Base-by-base conservation (phyloP, 2,113 vertebrate genomes). In the Spheniscus mendiculus region DNA sequence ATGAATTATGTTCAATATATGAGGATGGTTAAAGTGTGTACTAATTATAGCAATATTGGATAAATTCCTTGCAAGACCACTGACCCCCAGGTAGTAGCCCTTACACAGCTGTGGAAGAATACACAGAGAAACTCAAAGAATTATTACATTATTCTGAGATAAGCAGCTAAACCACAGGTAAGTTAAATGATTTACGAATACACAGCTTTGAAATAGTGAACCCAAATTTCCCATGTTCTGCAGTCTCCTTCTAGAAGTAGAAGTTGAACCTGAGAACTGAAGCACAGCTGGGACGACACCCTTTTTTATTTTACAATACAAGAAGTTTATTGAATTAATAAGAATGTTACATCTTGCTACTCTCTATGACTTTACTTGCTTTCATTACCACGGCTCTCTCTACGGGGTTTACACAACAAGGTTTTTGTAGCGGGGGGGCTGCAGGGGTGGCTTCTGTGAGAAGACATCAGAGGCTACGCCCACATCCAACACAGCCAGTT, bases 401-500 rank as follows among this genome's bases (percentile, higher is more conserved):
- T 47, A 3, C 14, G 40, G 40, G 30, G 14, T 62, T 83, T 52
- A 52, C 1, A 1, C 38, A 32, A 59, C 38, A 67, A 34, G 15
- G 32, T 34, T 83, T 83, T 63, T n/a, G 44, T 58, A 63, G 36
- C 0, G 0, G 9, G 9, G 29, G 26, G 5, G 5, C 12, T 86
- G 25, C 38, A 73, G 20, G 9, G 11, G 27, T 17, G 5, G 32
- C 32, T 73, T 72, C 44, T 73, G 30, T 66, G 20, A 73, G 45
- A 67, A 40, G 38, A 45, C n/a, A 40, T 23, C 44, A 81, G 53
- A 52, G 40, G 52, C 40, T 67, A 18, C 5, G 4, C 8, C 32
- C 11, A 13, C 0, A 0, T 42, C 40, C 38, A 30, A 45, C 9
- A 71, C 19, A 56, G n/a, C 19, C 12, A 29, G 19, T 13, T 53